Conservation (phyloP, 2,888 invertebrate genomes). For the Cerastis rubricosa region DNA sequence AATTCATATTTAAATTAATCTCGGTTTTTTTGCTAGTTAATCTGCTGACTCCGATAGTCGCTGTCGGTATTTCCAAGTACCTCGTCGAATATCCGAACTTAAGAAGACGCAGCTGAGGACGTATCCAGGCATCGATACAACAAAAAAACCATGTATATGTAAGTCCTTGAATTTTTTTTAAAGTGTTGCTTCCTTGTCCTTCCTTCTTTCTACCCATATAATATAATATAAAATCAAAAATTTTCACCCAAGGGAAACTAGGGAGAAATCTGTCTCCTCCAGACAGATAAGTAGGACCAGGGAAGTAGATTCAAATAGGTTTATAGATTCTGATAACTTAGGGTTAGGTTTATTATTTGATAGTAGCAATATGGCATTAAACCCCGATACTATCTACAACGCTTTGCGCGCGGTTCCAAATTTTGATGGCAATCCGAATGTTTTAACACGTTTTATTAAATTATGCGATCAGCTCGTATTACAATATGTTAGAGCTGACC, state of each 20-base stretch:
- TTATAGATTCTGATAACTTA: constrained; percentile 19
- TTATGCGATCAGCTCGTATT: too few species aligned
- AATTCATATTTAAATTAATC: too few species aligned
- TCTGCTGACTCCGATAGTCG: not conserved
- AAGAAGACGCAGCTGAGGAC: constrained; percentile 14
- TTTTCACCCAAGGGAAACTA: constrained; percentile 19
- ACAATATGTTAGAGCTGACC: too few species aligned
- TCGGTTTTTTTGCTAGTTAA: too few species aligned
- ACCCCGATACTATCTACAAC: too few species aligned
- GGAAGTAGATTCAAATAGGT: constrained; percentile 21
- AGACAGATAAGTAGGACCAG: constrained; percentile 7
- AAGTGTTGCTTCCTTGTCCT: constrained; percentile 22
- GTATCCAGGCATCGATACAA: constrained; percentile 22
- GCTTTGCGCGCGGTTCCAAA: too few species aligned
- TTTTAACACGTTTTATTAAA: too few species aligned
- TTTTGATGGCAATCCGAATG: too few species aligned
- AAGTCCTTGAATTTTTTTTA: constrained; percentile 15
- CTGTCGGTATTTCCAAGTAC: constrained; percentile 4
- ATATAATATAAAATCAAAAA: constrained; percentile 1
- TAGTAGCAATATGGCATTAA: not conserved
- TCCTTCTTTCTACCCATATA: not conserved
- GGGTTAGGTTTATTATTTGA: not conserved
- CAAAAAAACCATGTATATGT: constrained; percentile 14
- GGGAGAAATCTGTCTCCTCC: constrained; percentile 10
- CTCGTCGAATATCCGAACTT: constrained; percentile 23